Conservation (phyloP, 2,888 invertebrate genomes). For the Gisinianus flammeolus region DNA sequence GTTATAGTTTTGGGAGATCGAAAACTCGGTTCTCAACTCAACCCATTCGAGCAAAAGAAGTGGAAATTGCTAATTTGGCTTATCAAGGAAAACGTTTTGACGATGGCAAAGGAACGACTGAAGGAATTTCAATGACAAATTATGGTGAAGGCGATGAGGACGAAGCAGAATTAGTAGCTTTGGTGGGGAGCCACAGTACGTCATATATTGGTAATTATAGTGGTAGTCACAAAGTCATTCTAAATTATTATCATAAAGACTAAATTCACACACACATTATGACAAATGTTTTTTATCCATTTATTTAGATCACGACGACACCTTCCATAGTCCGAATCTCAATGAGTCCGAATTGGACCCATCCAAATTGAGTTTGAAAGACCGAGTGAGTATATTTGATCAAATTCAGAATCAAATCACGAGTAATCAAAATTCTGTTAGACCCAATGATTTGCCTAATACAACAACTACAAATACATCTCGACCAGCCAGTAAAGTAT, state of each 20-base stretch:
- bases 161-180: not conserved
- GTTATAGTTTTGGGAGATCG: not conserved
- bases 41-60: constrained; percentile 51
- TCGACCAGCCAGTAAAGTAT: constrained; percentile 19
- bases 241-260: constrained; percentile 6
- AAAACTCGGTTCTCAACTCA: constrained; percentile 44
- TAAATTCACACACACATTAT: too few species aligned
- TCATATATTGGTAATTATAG: constrained; percentile 41
- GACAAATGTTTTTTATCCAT: not conserved
- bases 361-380: constrained; percentile 48
- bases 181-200: constrained; percentile 24
- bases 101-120: not conserved
- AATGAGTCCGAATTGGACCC: constrained; percentile 31
- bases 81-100: not conserved
- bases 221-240: too few species aligned
- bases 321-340: constrained; percentile 5
- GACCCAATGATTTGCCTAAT: not conserved
- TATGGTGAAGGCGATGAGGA: constrained; percentile 1
- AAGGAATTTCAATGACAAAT: constrained; percentile 9
- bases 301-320: constrained; percentile 40
- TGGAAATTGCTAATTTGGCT: constrained; percentile 2
- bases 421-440: not conserved
- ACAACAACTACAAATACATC: not conserved
- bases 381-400: constrained; percentile 48
- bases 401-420: constrained; percentile 2